A percentile compares a stretch with the other conserved stretches of the same genome.
These are phyloP conservation scores for Chironomus tentans DNA, from an alignment of 2,888 invertebrate species.

Conservation along the genomic window DNA sequence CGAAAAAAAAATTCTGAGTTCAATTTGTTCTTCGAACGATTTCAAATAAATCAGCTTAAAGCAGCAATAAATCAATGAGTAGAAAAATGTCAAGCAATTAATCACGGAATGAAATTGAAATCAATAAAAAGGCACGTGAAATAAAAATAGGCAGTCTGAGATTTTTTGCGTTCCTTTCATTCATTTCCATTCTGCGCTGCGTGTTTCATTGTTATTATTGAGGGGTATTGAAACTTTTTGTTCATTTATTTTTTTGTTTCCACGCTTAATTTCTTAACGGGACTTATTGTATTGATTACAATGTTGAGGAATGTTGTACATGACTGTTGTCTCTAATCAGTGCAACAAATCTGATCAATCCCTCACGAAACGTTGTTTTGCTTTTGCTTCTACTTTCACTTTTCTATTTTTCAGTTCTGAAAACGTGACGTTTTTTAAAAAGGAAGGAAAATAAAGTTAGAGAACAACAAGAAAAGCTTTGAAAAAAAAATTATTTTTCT, in stretches of 20 bases:
- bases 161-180: background rate
- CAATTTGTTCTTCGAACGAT: background rate
- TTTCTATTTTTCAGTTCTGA: too few species aligned
- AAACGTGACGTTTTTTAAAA: too few species aligned
- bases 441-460: too few species aligned
- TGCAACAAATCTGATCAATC: background rate
- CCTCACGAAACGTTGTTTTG: background rate
- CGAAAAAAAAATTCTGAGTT: background rate
- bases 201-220: background rate
- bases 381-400: background rate
- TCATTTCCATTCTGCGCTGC: too few species aligned
- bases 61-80: background rate
- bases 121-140: constrained; percentile 16
- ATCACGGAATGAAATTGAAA: constrained; percentile 21
- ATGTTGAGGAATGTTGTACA: background rate
- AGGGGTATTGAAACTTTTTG: background rate
- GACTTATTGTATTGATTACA: background rate
- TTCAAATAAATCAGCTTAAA: background rate
- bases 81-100: constrained; percentile 10
- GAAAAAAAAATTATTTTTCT: too few species aligned
- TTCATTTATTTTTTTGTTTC: background rate
- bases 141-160: background rate
- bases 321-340: background rate
- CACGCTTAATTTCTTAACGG: too few species aligned
- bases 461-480: too few species aligned